Evolutionary conservation across 2,113 vertebrate genomes (phyloP).

Genomic region (Dermatemys mawii): DNA sequence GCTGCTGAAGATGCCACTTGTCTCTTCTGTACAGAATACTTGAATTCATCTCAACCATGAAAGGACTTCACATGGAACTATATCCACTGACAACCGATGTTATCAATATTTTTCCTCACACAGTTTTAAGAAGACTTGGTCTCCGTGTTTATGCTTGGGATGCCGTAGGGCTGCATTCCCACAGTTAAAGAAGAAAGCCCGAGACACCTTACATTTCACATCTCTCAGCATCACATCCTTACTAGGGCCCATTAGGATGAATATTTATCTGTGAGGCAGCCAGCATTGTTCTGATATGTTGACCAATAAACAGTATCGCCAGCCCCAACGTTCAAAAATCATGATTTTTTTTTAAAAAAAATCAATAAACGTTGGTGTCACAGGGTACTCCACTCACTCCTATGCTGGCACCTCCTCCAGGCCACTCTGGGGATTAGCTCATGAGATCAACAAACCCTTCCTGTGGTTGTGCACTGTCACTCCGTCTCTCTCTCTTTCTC

Average conservation of each 20-base stretch:
- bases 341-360: background rate
- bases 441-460: background rate
- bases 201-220: background rate
- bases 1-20: background rate
- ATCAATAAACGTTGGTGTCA: background rate
- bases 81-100: background rate
- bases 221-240: rapidly evolving
- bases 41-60: background rate
- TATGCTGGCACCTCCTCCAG: background rate
- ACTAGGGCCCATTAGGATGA: background rate
- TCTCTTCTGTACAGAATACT: background rate
- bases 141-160: background rate
- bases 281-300: background rate
- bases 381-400: background rate
- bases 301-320: background rate
- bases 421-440: background rate
- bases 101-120: background rate
- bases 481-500: background rate
- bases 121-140: background rate
- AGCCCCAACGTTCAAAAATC: background rate
- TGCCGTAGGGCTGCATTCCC: background rate
- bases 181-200: background rate
- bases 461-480: background rate
- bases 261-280: background rate
- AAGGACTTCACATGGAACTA: background rate